Evolutionary conservation across 2,113 vertebrate species (phyloP).

Genomic region (Pipra filicauda): DNA sequence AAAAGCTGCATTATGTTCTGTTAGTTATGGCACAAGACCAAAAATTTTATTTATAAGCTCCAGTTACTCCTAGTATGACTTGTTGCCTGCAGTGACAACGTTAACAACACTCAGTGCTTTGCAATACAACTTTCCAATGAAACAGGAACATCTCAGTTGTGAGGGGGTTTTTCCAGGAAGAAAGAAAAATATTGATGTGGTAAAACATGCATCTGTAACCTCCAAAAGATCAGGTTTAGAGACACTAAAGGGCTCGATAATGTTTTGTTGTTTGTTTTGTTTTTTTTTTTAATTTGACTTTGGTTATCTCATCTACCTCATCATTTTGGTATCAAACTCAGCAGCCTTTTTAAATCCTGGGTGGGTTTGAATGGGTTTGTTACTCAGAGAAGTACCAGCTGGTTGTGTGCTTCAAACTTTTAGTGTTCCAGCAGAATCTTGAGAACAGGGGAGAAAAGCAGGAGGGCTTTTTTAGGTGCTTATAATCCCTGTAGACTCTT

Average conservation of each 20-base stretch:
- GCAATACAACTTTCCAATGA: not conserved
- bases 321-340: not conserved
- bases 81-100: not conserved
- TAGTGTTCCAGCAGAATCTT: not conserved
- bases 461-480: not conserved
- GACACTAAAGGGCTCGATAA: not conserved
- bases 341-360: not conserved
- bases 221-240: not conserved
- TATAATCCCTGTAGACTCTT: not conserved
- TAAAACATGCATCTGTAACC: not conserved
- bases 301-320: not conserved
- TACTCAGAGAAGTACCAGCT: not conserved
- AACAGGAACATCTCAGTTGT: not conserved
- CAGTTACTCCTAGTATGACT: not conserved
- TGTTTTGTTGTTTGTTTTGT: not conserved
- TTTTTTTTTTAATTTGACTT: not conserved
- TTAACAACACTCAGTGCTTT: not conserved
- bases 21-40: not conserved
- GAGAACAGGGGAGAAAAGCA: not conserved
- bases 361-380: not conserved
- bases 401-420: not conserved
- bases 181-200: not conserved
- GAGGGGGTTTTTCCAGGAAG: not conserved
- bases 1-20: not conserved
- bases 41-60: not conserved